A percentile compares a stretch with the other conserved stretches of the same genome.
Evolutionary conservation across 2,113 vertebrate genomes (phyloP).

Genomic region (Odocoileus hemionus): DNA sequence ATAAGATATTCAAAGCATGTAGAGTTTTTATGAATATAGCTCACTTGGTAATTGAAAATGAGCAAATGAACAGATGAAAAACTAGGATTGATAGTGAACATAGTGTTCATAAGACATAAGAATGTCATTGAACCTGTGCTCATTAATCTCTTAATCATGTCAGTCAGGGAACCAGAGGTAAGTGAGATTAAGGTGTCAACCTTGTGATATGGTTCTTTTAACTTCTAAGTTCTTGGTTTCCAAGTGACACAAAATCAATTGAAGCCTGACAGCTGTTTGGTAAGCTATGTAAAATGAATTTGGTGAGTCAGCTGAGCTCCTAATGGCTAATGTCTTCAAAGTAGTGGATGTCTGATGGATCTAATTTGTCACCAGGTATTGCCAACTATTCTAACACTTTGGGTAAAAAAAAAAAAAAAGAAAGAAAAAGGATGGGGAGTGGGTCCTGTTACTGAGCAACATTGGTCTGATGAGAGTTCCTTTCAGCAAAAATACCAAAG

Average conservation of each 20-base stretch:
- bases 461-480: background rate
- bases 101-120: background rate
- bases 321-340: background rate
- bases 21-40: constrained; percentile 20
- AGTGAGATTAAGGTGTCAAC: constrained; percentile 41
- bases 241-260: constrained; percentile 49
- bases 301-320: constrained; percentile 2
- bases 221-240: constrained; percentile 54
- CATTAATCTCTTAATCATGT: constrained; percentile 47
- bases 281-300: constrained; percentile 44
- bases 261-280: constrained; percentile 47
- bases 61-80: background rate
- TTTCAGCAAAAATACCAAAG: background rate
- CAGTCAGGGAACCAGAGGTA: background rate
- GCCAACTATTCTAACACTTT: background rate
- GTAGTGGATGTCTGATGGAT: background rate
- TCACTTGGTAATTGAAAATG: constrained; percentile 36
- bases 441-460: background rate
- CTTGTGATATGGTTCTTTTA: constrained; percentile 50
- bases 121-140: background rate
- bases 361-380: constrained; percentile 8
- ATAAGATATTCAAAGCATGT: background rate
- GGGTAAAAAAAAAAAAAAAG: background rate
- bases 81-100: constrained; percentile 13
- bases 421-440: background rate